Conservation (phyloP, 2,888 invertebrate species). For the Darwinula stevensoni region DNA sequence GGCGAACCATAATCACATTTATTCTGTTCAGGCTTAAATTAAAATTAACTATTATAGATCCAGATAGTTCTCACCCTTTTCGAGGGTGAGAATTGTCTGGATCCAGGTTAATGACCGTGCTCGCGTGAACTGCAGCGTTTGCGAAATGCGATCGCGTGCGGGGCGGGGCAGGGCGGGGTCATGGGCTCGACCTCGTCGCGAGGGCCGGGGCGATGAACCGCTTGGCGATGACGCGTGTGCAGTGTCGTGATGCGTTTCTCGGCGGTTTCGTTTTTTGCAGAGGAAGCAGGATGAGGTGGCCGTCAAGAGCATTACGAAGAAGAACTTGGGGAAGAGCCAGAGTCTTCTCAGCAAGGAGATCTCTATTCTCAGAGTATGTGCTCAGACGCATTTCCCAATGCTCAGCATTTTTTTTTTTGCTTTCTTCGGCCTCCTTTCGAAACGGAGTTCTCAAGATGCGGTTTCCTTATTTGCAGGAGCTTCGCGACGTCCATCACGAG, state of each 20-base stretch:
- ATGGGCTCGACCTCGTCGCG: no score
- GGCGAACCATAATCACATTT: no score
- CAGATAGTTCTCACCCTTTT: no score
- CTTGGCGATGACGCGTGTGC: neutral
- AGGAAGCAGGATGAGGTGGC: constrained; percentile 63
- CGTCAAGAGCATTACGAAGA: constrained; percentile 92
- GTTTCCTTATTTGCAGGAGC: constrained; percentile 44
- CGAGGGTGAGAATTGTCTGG: no score
- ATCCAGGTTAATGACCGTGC: no score
- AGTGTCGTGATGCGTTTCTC: neutral
- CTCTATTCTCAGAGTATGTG: constrained; percentile 69
- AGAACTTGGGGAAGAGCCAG: constrained; percentile 86
- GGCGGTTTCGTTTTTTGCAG: constrained; percentile 25
- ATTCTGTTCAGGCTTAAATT: no score
- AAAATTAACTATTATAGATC: no score
- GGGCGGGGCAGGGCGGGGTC: no score
- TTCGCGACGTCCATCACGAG: constrained; percentile 88
- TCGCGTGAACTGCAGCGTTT: no score
- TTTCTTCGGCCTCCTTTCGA: constrained; percentile 4
- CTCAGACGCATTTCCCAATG: neutral
- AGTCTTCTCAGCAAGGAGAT: constrained; percentile 94
- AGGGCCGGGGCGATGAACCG: no score
- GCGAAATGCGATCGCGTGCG: no score
- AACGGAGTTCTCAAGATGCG: constrained; percentile 3
- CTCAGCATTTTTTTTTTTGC: constrained; percentile 4